Percentiles rank a stretch among this genome's conserved stretches.
These are phyloP conservation scores for Orientallactaga sibirica DNA, from an alignment of 2,797 vertebrate genomes.

Conservation along the genomic window DNA sequence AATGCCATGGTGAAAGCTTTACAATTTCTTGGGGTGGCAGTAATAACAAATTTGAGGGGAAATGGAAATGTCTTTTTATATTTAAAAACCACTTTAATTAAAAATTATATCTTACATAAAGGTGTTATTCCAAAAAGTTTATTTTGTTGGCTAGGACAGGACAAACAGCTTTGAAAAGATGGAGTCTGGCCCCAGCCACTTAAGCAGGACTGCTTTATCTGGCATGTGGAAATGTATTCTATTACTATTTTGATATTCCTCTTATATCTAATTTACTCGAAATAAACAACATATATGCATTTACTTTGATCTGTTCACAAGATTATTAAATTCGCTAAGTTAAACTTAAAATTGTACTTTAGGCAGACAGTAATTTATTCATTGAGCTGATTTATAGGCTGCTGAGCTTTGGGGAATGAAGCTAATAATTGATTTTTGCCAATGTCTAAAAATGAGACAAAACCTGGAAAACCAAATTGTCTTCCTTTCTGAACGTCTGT, in stretches of 20 bases:
- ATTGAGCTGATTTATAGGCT: slow-evolving; percentile 30
- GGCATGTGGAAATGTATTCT: not conserved
- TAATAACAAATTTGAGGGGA: slow-evolving; percentile 51
- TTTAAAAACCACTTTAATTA: slow-evolving; percentile 64
- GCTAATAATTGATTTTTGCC: slow-evolving; percentile 54
- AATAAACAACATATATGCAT: slow-evolving; percentile 2
- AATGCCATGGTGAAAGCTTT: slow-evolving; percentile 10
- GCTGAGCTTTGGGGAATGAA: slow-evolving; percentile 46
- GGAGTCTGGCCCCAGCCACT: slow-evolving; percentile 89
- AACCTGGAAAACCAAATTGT: not conserved
- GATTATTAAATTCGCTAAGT: slow-evolving; percentile 63
- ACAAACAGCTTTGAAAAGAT: slow-evolving; percentile 91
- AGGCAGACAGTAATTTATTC: slow-evolving; percentile 43
- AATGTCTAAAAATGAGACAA: slow-evolving; percentile 51
- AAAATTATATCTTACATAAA: slow-evolving; percentile 93
- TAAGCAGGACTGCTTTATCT: no score
- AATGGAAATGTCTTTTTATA: not conserved
- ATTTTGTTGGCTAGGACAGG: slow-evolving; percentile 93
- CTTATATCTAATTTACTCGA: slow-evolving; percentile 65
- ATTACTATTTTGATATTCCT: slow-evolving; percentile 62
- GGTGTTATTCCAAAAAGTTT: slow-evolving; percentile 95
- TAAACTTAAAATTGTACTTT: slow-evolving; percentile 60
- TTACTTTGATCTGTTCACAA: slow-evolving; percentile 54
- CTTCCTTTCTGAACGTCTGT: not conserved
- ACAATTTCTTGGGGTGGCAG: not conserved